Percentiles rank a stretch among this genome's conserved stretches.
Conservation (phyloP, 2,113 vertebrate genomes). For the Typhlomys cinereus region DNA sequence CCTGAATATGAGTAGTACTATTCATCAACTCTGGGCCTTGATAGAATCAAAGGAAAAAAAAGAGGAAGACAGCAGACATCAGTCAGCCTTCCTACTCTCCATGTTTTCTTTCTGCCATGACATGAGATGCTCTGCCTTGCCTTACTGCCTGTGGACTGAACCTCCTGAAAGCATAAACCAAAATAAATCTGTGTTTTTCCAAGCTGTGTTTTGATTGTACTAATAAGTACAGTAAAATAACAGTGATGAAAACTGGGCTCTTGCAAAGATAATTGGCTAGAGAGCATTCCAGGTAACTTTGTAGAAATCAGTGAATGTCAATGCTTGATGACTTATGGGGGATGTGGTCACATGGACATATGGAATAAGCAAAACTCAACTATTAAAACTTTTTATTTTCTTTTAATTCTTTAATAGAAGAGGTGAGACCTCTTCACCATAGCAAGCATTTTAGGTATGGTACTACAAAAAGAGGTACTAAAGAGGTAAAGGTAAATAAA, state of each 20-base stretch:
- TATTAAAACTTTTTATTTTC: background rate
- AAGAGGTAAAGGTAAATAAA: background rate
- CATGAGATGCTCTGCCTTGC: background rate
- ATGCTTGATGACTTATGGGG: background rate
- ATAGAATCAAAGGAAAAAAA: background rate
- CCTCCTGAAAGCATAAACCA: background rate
- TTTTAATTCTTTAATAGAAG: constrained; percentile 2
- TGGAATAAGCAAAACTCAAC: background rate
- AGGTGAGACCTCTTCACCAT: background rate
- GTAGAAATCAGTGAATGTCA: background rate
- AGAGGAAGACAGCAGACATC: background rate
- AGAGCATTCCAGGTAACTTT: background rate
- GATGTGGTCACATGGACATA: background rate
- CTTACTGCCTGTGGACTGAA: no score
- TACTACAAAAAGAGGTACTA: background rate
- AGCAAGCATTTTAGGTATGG: background rate
- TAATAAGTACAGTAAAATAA: background rate
- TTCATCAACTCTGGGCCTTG: background rate
- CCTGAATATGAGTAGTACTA: background rate
- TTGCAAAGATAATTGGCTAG: background rate
- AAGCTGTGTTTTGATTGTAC: background rate
- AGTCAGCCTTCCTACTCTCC: no score
- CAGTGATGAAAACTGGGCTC: background rate
- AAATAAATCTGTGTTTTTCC: background rate
- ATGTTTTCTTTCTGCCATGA: no score